Evolutionary conservation across 2,888 invertebrate species (phyloP).

Genomic region (Drosophila rellima): DNA sequence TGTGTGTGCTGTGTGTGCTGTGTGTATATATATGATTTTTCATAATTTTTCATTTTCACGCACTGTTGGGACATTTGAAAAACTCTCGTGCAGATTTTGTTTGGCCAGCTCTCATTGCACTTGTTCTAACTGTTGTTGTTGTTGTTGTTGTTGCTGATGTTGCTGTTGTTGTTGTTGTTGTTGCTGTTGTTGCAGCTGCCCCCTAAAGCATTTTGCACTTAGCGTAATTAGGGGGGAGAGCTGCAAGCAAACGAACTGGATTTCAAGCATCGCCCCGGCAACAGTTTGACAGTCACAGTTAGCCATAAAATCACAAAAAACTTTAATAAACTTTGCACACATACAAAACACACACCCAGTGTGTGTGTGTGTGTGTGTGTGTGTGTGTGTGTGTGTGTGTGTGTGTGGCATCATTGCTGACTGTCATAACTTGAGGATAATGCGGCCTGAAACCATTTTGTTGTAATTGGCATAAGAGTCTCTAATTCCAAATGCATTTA

Average conservation of each 20-base stretch:
- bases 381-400: constrained; percentile 5
- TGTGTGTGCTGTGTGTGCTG: not conserved
- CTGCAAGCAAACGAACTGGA: constrained; percentile 40
- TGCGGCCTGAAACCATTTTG: constrained; percentile 82
- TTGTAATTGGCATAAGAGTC: constrained; percentile 79
- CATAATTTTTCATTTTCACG: constrained; percentile 80
- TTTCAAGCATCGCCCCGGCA: constrained; percentile 35
- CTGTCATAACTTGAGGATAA: constrained; percentile 84
- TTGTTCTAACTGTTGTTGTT: constrained; percentile 22
- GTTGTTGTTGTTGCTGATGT: constrained; percentile 11
- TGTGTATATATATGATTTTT: constrained; percentile 53
- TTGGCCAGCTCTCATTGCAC: constrained; percentile 44
- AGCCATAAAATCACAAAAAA: constrained; percentile 16
- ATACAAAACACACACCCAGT: constrained; percentile 10
- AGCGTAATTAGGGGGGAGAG: constrained; percentile 68
- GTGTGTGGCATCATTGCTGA: constrained; percentile 34
- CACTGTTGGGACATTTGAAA: constrained; percentile 79
- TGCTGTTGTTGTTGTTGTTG: constrained; percentile 23
- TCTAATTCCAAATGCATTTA: constrained; percentile 78
- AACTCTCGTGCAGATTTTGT: constrained; percentile 60
- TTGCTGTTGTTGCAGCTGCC: constrained; percentile 15
- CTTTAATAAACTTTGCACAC: constrained; percentile 17
- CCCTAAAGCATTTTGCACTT: constrained; percentile 63
- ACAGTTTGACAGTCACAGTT: constrained; percentile 51
- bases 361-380: constrained; percentile 9